Evolutionary conservation across 1,140 invertebrate species (phyloP), one percentile per base, ranked within the genome.

Genomic region (Reticulitermes speratus): DNA sequence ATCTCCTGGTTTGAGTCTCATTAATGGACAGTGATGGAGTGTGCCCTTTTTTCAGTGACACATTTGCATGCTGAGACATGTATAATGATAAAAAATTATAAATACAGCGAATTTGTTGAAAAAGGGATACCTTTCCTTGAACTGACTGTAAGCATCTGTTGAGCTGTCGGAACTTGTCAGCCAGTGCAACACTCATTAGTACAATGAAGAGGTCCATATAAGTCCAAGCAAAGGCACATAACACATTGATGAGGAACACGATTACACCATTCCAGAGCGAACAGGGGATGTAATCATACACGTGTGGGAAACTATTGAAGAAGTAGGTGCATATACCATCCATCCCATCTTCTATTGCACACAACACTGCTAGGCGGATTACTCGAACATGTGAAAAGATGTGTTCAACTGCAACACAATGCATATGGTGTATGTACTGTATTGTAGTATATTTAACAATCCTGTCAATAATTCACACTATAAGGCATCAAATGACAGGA

Each of bases 131-230:
- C 92, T 90, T 92, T 88, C 87, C 91, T 84, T 89, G 90, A 32
- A 92, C 88, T 32, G 89, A 89, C 88, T 91, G 87, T 65, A 93
- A 88, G 83, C 91, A 89, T 84, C 89, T 88, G 88, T 93, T 92
- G 44, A 96, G 89, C 88, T 94, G 93, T 82, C 91, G 91, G 87
- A 95, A 95, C 82, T 94, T 91, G n/a, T 93, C 92, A 0, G 93
- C 90, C n/a, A 95, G 87, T 6, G 94, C 94, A 84, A 94, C 90
- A 86, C 95, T 95, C n/a, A 95, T 90, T 11, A 95, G 88, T 83
- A 95, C 95, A 23, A 96, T 93, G 86, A 95, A 94, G 12, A 95
- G 89, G 88, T 96, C 95, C 89, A 95, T 93, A 75, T 94, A 95
- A 87, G 94, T 95, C 93, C 94, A 95, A 6, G 92, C 91, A 86